Conservation (phyloP, 2,888 invertebrate genomes). For the Bombylius major region DNA sequence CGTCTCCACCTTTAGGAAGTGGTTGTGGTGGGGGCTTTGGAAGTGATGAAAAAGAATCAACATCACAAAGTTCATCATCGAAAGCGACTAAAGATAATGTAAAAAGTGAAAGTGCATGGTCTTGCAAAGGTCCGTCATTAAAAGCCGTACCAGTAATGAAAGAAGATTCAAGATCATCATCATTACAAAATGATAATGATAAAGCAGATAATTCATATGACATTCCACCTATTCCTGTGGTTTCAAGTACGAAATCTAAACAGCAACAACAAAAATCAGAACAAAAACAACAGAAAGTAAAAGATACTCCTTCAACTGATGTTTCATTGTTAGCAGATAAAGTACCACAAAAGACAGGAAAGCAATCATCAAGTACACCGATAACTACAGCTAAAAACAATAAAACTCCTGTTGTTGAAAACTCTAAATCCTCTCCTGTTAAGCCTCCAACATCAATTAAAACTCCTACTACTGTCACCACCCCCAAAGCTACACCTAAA, state of each 20-base stretch:
- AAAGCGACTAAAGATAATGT: conserved; percentile 28
- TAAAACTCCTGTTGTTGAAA: too few species aligned
- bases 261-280: neutral
- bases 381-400: conserved; percentile 2
- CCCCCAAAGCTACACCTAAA: conserved; percentile 6
- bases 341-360: neutral
- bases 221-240: too few species aligned
- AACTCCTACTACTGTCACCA: conserved; percentile 7
- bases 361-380: conserved; percentile 1
- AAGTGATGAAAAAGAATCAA: conserved; percentile 31
- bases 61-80: conserved; percentile 31
- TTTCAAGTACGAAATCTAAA: neutral
- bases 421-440: conserved; percentile 3
- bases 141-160: conserved; percentile 33
- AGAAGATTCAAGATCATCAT: conserved; percentile 13
- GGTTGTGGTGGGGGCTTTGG: neutral
- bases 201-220: neutral
- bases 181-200: neutral
- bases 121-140: conserved; percentile 34
- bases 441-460: conserved; percentile 22
- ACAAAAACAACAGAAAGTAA: neutral
- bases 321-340: too few species aligned
- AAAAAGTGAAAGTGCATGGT: conserved; percentile 34
- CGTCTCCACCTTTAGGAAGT: conserved; percentile 21
- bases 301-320: neutral